phyloP scores from a whole-genome alignment of 2,888 invertebrate species.

The Gymnoscelis rufifasciata region DNA sequence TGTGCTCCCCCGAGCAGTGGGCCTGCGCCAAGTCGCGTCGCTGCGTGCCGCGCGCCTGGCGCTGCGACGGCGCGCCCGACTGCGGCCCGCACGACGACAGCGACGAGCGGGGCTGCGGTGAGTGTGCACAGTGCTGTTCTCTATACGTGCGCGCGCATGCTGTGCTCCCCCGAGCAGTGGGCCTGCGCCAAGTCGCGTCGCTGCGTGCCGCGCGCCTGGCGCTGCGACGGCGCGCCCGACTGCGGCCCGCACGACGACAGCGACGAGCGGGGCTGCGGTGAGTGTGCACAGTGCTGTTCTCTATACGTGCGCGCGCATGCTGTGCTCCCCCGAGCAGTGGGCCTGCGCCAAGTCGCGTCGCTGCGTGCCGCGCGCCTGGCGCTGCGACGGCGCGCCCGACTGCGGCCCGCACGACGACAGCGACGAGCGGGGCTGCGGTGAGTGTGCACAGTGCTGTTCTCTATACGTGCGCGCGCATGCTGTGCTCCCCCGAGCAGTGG shows the following conservation, averaged over 20 bases:
- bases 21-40: conserved; percentile 76
- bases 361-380: conserved; percentile 83
- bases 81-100: conserved; percentile 82
- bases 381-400: conserved; percentile 84
- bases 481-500: conserved; percentile 80
- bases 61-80: conserved; percentile 84
- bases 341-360: conserved; percentile 76
- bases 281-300: conserved; percentile 5
- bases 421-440: conserved; percentile 76
- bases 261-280: conserved; percentile 76
- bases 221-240: conserved; percentile 84
- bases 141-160: conserved; percentile 70
- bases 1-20: conserved; percentile 80
- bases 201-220: conserved; percentile 83
- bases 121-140: conserved; percentile 5
- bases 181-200: conserved; percentile 76
- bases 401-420: conserved; percentile 82
- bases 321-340: conserved; percentile 80
- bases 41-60: conserved; percentile 83
- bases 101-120: conserved; percentile 76
- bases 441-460: conserved; percentile 23
- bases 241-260: conserved; percentile 82
- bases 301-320: conserved; percentile 70
- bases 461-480: conserved; percentile 70
- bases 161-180: conserved; percentile 80